Conservation (phyloP, 2,797 vertebrate genomes). For the Hydrophis major region DNA sequence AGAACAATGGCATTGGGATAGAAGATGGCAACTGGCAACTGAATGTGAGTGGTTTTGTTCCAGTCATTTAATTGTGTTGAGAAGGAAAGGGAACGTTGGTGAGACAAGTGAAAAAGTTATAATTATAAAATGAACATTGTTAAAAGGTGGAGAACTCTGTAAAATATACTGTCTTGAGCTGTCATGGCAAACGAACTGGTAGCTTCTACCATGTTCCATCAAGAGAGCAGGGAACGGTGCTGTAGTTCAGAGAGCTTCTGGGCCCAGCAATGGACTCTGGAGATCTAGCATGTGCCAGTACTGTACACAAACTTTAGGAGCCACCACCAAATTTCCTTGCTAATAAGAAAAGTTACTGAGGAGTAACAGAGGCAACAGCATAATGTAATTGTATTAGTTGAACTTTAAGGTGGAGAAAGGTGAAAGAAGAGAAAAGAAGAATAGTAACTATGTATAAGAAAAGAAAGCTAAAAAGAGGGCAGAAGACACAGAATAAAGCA, state of each 20-base stretch:
- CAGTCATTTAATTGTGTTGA: not conserved
- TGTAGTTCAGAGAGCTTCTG: not conserved
- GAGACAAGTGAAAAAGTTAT: not conserved
- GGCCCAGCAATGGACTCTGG: not conserved
- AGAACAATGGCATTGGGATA: not conserved
- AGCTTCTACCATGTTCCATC: not conserved
- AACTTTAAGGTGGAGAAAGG: not conserved
- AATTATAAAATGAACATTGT: not conserved
- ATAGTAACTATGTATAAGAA: not conserved
- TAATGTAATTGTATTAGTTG: not conserved
- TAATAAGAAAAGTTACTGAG: not conserved
- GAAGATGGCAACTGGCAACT: not conserved
- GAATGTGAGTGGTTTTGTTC: not conserved
- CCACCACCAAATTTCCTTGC: not conserved
- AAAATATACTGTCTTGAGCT: not conserved
- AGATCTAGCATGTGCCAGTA: not conserved
- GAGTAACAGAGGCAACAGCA: not conserved
- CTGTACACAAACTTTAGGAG: not conserved
- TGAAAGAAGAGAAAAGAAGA: not conserved
- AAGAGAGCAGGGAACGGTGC: not conserved
- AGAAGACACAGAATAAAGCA: not conserved
- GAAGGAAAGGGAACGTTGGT: not conserved
- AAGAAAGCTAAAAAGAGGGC: not conserved
- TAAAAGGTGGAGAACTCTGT: not conserved
- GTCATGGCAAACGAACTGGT: not conserved